Conservation (phyloP, 2,113 vertebrate genomes). For the Catagonus wagneri region DNA sequence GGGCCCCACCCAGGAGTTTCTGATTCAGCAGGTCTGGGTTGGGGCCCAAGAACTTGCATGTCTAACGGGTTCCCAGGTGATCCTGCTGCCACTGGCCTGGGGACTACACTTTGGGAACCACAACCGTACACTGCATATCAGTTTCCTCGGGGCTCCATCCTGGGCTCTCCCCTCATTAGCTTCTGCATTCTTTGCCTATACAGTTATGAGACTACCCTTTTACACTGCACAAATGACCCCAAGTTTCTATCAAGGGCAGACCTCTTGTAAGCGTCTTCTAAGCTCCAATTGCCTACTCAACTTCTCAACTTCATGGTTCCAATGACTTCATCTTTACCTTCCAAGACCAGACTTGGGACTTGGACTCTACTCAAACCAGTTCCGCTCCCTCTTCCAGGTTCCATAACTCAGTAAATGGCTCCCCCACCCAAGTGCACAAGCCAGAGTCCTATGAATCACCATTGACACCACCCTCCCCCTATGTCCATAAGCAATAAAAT, state of each 20-base stretch:
- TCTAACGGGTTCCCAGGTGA: too few relatives aligned
- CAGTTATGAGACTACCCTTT: neutral
- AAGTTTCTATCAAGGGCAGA: neutral
- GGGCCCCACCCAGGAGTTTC: too few relatives aligned
- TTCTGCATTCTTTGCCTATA: neutral
- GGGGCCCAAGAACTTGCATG: too few relatives aligned
- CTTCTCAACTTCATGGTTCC: neutral
- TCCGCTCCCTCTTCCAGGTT: neutral
- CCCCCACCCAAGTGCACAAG: neutral
- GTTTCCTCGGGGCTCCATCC: neutral
- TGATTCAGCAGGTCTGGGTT: too few relatives aligned
- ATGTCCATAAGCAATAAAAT: neutral
- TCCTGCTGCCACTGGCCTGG: too few relatives aligned
- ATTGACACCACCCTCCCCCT: neutral
- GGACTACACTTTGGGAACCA: too few relatives aligned
- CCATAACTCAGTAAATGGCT: neutral
- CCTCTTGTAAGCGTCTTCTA: neutral
- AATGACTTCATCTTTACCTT: neutral
- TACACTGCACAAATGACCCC: neutral
- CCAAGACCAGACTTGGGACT: neutral
- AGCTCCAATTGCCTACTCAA: too few relatives aligned
- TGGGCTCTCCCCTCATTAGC: neutral
- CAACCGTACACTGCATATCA: rapidly evolving
- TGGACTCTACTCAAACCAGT: neutral
- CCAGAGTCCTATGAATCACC: neutral